Evolutionary conservation across 1,140 invertebrate species (phyloP), one percentile per base, ranked within the genome.

Genomic region (Notospermus geniculatus): DNA sequence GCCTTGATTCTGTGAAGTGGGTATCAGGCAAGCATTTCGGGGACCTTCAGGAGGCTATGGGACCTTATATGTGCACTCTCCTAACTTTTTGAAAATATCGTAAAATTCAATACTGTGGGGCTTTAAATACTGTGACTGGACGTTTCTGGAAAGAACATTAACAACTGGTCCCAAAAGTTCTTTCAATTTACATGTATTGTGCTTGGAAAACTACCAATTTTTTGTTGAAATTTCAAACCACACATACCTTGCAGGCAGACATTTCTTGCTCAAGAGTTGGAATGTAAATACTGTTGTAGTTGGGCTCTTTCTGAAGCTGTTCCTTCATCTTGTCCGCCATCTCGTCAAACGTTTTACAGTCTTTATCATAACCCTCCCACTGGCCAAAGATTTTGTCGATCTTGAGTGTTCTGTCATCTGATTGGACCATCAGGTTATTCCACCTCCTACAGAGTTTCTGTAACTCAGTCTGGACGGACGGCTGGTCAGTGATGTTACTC

Each of bases 401-500:
- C 27, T 71, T 69, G 25, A 71, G 68, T 46, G 71, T 73, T 13
- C 73, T 60, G n/a, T 76, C 72, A 57, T 77, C 75, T 13, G 72
- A 70, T 15, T 64, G 58, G 28, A 60, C 56, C 9, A 74, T 68
- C 32, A 79, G 71, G n/a, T 66, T 67, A n/a, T 65, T 69, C 77
- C 77, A 78, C 13, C 70, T 60, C 43, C 62, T 91, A 52, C 79
- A 73, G 28, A 82, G 64, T 17, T 71, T 65, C n/a, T 78, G 73
- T 19, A 81, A 60, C 23, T 86, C 67, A 81, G 58, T 54, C 28
- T 71, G 60, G 58, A 79, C 69, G 56, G 75, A 72, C 4, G 77
- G 76, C 71, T 87, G 87, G 78, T 91, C 87, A 62, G 73, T 67
- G 5, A 80, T 59, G 53, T 75, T 73, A 11, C 72, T 68, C n/a